Percentiles rank a stretch among this genome's conserved stretches.
Evolutionary conservation across 2,888 invertebrate species (phyloP).

Genomic region (Epinotia bilunana): DNA sequence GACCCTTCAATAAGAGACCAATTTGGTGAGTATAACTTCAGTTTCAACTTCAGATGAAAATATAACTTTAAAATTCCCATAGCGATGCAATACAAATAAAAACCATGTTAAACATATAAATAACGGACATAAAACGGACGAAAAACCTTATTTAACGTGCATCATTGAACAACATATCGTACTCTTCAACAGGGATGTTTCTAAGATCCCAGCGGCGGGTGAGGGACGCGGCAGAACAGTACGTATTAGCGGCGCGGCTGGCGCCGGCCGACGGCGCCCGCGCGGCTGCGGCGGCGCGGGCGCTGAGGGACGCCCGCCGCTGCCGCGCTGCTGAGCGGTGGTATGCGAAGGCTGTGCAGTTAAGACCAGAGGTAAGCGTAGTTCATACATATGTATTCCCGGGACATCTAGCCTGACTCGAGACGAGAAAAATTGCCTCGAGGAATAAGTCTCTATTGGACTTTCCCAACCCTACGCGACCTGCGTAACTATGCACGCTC

Average conservation of each 20-base stretch:
- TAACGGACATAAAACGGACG: too few relatives aligned
- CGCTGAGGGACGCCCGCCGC: constrained; percentile 91
- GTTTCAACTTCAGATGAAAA: neutral
- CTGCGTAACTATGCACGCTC: too few relatives aligned
- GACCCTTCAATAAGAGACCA: constrained; percentile 95
- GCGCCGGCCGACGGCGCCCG: constrained; percentile 92
- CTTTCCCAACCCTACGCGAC: too few relatives aligned
- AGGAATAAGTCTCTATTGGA: too few relatives aligned
- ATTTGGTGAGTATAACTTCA: constrained; percentile 86
- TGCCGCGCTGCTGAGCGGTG: constrained; percentile 93
- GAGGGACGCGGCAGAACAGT: constrained; percentile 92
- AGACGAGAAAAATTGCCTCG: too few relatives aligned
- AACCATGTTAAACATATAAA: too few relatives aligned
- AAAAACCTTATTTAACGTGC: too few relatives aligned
- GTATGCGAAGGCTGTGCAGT: constrained; percentile 91
- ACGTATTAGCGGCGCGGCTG: constrained; percentile 91
- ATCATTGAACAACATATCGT: neutral
- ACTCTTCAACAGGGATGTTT: constrained; percentile 90
- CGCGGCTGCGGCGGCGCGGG: constrained; percentile 94
- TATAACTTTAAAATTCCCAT: neutral
- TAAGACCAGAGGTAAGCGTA: constrained; percentile 83
- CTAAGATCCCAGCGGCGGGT: constrained; percentile 91
- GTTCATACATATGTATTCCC: neutral
- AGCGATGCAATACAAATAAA: too few relatives aligned
- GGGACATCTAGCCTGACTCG: too few relatives aligned